phyloP scores from a whole-genome alignment of 2,888 invertebrate species.

The Plebejus melissa region DNA sequence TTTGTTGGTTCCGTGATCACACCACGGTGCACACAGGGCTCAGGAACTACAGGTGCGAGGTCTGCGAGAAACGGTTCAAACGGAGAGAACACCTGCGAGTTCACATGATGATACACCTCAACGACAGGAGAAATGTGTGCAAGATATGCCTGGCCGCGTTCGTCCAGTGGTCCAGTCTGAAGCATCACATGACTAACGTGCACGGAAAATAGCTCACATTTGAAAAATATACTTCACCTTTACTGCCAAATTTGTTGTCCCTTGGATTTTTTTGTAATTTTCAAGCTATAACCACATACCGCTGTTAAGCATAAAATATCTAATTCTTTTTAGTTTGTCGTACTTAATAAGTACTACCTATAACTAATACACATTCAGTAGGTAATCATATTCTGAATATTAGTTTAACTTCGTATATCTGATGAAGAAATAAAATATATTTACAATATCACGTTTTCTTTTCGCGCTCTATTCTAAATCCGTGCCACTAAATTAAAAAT shows the following conservation, averaged over 20 bases:
- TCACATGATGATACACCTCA: slow-evolving; percentile 47
- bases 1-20: slow-evolving; percentile 45
- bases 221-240: not conserved
- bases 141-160: slow-evolving; percentile 47
- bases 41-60: slow-evolving; percentile 45
- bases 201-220: not conserved
- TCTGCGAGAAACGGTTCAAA: slow-evolving; percentile 49
- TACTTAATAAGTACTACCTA: not conserved
- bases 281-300: not conserved
- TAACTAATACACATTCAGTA: not conserved
- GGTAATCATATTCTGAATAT: too few relatives aligned
- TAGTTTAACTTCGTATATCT: not conserved
- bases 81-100: slow-evolving; percentile 41
- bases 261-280: too few relatives aligned
- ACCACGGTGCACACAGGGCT: slow-evolving; percentile 49
- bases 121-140: slow-evolving; percentile 46
- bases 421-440: not conserved
- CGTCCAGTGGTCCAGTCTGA: slow-evolving; percentile 47
- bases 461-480: not conserved
- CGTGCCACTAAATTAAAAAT: too few relatives aligned
- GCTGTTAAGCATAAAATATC: too few relatives aligned
- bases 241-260: not conserved
- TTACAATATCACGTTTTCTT: not conserved
- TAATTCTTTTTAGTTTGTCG: not conserved
- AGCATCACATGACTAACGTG: slow-evolving; percentile 44